Base-by-base conservation (phyloP, 2,888 invertebrate species). In the Lithophane leautieri region DNA sequence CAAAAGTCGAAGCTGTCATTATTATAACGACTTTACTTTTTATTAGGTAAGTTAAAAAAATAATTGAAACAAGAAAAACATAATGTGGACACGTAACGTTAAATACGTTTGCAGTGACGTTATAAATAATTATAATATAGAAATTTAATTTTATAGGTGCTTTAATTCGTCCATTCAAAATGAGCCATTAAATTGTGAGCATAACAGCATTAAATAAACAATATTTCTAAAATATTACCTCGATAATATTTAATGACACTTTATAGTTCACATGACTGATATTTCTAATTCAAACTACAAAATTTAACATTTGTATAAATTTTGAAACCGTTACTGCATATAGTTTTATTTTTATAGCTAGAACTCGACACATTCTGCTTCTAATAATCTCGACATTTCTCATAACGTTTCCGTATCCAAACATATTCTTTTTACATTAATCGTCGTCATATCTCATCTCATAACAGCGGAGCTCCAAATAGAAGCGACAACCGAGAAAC, bases 391-490 rank as follows among this genome's bases (percentile, higher is more conserved):
- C 75, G 52, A 58, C 86, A 89, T 89, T 86, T 89, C 83, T 89
- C 90, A 89, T 90, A 87, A 87, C 84, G 77, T 82, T 85, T 85
- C 86, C 88, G 85, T 84, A 84, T 87, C 83, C 60, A 84, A 87
- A 83, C 86, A 79, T 77, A 79, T 87, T 90, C 88, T 90, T 90
- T 90, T 86, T 87, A 83, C 85, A 77, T 83, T 90, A 90, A 90
- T 90, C 86, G 88, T 81, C 74, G 76, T 77, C 79, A 91, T 91
- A 89, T 88, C 86, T 91, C 90, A 91, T 87, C 74, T 86, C 78
- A 85, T 86, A 90, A 88, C 82, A 89, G 83, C 88, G 84, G 83
- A 76, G 88, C 85, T 86, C 89, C 83, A 84, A 89, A 92, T 91
- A 90, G 88, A 76, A 60, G 58, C 73, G 87, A 84, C 85, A 80